Evolutionary conservation across 2,113 vertebrate genomes (phyloP).

Genomic region (Paratilapia polleni): DNA sequence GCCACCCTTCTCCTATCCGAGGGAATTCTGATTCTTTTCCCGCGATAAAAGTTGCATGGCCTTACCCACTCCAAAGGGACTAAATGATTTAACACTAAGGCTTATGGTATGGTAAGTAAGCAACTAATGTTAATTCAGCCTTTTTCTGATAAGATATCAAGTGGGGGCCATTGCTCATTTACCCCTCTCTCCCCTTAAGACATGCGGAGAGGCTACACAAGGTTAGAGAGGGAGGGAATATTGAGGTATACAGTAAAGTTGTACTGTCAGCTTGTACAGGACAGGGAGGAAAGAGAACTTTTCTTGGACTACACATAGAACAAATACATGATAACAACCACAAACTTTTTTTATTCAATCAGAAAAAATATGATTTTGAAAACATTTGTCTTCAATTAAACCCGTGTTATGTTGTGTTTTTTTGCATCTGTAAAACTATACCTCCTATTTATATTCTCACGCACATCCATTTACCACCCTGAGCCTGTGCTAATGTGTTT

Average conservation of each 20-base stretch:
- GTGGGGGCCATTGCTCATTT: constrained; percentile 47
- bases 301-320: background rate
- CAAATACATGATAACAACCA: background rate
- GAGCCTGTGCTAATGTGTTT: constrained; percentile 60
- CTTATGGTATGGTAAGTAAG: constrained; percentile 68
- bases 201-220: background rate
- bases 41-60: constrained; percentile 77
- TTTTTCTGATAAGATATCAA: constrained; percentile 65
- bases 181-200: constrained; percentile 36
- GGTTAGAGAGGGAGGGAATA: constrained; percentile 7
- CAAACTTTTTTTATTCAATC: background rate
- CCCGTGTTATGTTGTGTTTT: background rate
- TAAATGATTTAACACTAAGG: constrained; percentile 73
- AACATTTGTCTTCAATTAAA: background rate
- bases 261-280: background rate
- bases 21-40: constrained; percentile 80
- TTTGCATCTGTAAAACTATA: background rate
- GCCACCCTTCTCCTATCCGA: constrained; percentile 68
- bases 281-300: background rate
- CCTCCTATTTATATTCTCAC: background rate
- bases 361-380: background rate
- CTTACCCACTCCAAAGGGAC: constrained; percentile 69
- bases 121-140: constrained; percentile 76
- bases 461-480: constrained; percentile 40
- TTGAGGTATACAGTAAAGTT: background rate